Conservation (phyloP, 2,888 invertebrate genomes). For the Linyphia triangularis region DNA sequence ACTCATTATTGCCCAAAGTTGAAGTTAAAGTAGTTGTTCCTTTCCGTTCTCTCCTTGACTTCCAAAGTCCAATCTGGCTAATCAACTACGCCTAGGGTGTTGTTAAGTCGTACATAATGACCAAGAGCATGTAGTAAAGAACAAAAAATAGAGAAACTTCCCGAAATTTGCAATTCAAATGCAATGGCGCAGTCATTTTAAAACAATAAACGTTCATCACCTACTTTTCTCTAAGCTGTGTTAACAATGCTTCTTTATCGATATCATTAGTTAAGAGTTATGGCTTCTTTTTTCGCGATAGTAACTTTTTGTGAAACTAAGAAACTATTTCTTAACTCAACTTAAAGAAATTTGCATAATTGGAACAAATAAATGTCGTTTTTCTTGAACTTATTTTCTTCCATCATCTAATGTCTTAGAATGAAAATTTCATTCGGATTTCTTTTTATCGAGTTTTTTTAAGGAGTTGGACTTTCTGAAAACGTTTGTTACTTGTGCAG, state of each 20-base stretch:
- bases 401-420: neutral
- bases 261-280: conserved; percentile 21
- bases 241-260: conserved; percentile 30
- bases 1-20: conserved; percentile 20
- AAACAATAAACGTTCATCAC: conserved; percentile 44
- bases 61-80: conserved; percentile 15
- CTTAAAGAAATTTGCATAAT: neutral
- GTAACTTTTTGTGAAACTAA: neutral
- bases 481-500: neutral
- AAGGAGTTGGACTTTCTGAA: neutral
- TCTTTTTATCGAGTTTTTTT: neutral
- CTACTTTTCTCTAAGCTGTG: neutral
- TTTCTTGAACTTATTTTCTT: neutral
- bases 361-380: neutral
- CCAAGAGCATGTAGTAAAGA: neutral
- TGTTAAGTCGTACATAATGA: conserved; percentile 30
- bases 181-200: conserved; percentile 37
- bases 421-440: neutral
- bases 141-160: conserved; percentile 2
- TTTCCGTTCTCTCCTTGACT: neutral
- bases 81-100: conserved; percentile 37
- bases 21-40: conserved; percentile 20
- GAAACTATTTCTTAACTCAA: neutral
- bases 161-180: conserved; percentile 53
- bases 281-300: neutral